phyloP scores from a whole-genome alignment of 1,140 invertebrate genomes.

The Atopsyche davidsoni region DNA sequence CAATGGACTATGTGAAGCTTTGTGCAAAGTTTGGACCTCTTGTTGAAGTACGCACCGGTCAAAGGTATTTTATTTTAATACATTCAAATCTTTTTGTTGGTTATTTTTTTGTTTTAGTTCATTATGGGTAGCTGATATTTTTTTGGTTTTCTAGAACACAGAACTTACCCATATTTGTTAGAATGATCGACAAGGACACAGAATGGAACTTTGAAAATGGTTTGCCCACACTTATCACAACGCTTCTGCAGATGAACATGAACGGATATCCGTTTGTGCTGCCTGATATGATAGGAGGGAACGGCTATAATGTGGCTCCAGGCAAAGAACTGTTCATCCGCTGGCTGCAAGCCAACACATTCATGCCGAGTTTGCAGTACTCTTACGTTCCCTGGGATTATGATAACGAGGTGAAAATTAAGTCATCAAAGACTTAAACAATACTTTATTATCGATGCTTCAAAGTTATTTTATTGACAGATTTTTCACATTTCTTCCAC shows the following conservation, averaged over 20 bases:
- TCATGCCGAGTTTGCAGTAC: conserved; percentile 84
- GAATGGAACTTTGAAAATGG: conserved; percentile 77
- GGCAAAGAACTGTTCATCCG: conserved; percentile 79
- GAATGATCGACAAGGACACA: conserved; percentile 84
- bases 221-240: conserved; percentile 70
- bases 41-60: conserved; percentile 43
- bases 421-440: conserved; percentile 2
- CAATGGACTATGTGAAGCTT: conserved; percentile 36
- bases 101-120: too few species aligned
- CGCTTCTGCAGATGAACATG: conserved; percentile 71
- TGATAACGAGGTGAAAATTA: conserved; percentile 65
- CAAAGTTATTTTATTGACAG: background rate
- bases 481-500: background rate
- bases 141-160: conserved; percentile 53
- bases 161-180: conserved; percentile 71
- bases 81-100: background rate
- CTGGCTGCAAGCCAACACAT: conserved; percentile 82
- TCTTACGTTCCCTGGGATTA: conserved; percentile 85
- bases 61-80: conserved; percentile 33
- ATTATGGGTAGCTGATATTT: too few species aligned
- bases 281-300: conserved; percentile 91
- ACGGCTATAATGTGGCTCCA: conserved; percentile 58
- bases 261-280: conserved; percentile 81
- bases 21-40: conserved; percentile 43
- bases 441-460: background rate